Base-by-base conservation (phyloP, 2,888 invertebrate species). In the Timema podura region DNA sequence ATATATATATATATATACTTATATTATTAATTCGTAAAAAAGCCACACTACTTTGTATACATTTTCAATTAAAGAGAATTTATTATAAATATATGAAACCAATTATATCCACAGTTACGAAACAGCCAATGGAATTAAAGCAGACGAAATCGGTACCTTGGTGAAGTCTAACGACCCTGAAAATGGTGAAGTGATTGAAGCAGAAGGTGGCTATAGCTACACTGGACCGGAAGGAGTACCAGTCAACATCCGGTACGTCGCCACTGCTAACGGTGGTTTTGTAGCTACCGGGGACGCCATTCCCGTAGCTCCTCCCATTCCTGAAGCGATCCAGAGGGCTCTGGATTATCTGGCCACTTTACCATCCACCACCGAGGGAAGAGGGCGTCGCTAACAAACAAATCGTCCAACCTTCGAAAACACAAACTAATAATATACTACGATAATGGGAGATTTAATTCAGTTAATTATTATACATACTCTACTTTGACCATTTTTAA, bases 251-350 rank as follows among this genome's bases (percentile, higher is more conserved):
- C 67, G 61, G 45, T 75, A 74, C 68, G 59, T 70, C n/a, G 74
- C 75, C 65, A 73, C 73, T 65, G 68, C 67, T 54, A 65, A 57
- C 7, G 71, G 71, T 0, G 79, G 79, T 47, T 79, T 79, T 75
- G 75, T 75, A 5, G 76, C 79, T 5, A 71, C 86, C 80, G 92
- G 92, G 54, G 89, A 88, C 66, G 92, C 92, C 80, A 82, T 92
- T 64, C 92, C 92, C 13, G 92, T 92, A 9, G 90, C 92, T 5
- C 92, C 92, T n/a, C 91, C 92, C 44, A 89, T 91, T 74, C 92
- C 92, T 8, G 83, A 86, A 68, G 91, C 89, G 75, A 92, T 92
- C 74, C 88, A 88, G 76, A 86, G 85, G 74, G 87, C 89, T 65
- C 80, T 90, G 74, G 89, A 88, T 45, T 88, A 86, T 80, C 82